phyloP scores from a whole-genome alignment of 35 echinoderm and acorn worm species.

The Patiria miniata region DNA sequence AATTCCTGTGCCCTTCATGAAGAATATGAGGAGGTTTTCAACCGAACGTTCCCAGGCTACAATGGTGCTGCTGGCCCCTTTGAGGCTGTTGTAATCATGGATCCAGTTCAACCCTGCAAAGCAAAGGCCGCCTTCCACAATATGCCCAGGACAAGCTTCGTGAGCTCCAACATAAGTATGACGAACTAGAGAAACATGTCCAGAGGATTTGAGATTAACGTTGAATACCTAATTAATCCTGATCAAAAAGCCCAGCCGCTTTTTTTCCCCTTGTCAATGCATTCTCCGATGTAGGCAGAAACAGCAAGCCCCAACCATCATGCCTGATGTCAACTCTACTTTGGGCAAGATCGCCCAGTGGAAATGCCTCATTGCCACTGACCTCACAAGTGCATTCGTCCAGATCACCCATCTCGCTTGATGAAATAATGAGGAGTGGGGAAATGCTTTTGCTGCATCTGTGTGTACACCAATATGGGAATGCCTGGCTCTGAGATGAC shows the following conservation, averaged over 20 bases:
- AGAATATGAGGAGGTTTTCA: constrained; percentile 36
- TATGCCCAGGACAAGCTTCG: constrained; percentile 56
- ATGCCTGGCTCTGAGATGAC: no score
- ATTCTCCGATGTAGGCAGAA: constrained; percentile 35
- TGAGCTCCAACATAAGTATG: constrained; percentile 77
- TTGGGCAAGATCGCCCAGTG: background rate
- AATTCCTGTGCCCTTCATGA: background rate
- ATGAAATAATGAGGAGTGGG: no score
- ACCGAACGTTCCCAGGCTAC: constrained; percentile 39
- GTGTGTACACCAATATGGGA: no score
- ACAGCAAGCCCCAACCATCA: constrained; percentile 69
- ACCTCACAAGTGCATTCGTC: constrained; percentile 63
- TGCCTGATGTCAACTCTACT: constrained; percentile 6
- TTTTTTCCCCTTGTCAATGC: constrained; percentile 26
- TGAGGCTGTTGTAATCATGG: constrained; percentile 58
- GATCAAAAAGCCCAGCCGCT: constrained; percentile 48
- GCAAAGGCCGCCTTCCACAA: constrained; percentile 40
- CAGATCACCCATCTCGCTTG: constrained; percentile 68
- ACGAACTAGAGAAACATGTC: constrained; percentile 48
- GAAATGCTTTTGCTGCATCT: no score
- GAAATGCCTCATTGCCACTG: constrained; percentile 55
- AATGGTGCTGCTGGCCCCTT: constrained; percentile 52
- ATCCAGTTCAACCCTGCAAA: constrained; percentile 54
- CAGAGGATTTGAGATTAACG: constrained; percentile 63
- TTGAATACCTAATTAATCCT: constrained; percentile 74